Conservation (phyloP, 30 jellyfish, hydroid and myxozoan genomes). For the Cassiopea andromeda region DNA sequence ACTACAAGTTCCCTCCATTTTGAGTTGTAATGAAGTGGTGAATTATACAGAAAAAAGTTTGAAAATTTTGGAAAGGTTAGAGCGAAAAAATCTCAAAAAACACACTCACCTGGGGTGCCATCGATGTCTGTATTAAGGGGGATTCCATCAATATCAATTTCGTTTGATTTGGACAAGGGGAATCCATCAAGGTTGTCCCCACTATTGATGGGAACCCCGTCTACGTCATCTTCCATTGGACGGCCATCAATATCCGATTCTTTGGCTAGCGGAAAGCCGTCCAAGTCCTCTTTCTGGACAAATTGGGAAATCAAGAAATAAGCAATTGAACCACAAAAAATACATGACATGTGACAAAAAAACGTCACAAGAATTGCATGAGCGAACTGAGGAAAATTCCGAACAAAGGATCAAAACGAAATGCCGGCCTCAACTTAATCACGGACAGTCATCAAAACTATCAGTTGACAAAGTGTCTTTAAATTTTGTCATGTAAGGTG, state of each 20-base stretch:
- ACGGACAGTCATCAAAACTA: too few relatives aligned
- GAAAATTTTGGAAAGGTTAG: too few relatives aligned
- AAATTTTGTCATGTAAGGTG: too few relatives aligned
- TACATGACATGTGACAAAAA: neutral
- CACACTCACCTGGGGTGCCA: constrained; percentile 60
- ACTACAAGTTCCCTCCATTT: too few relatives aligned
- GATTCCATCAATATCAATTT: constrained; percentile 66
- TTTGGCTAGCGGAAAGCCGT: constrained; percentile 79
- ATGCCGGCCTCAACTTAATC: too few relatives aligned
- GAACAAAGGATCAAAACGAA: too few relatives aligned
- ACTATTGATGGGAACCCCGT: constrained; percentile 78
- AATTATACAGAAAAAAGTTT: too few relatives aligned
- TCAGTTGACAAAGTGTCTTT: too few relatives aligned
- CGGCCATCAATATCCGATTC: constrained; percentile 74
- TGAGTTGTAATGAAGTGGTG: too few relatives aligned
- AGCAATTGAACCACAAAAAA: neutral
- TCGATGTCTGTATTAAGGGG: constrained; percentile 69
- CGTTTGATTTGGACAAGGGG: constrained; percentile 74
- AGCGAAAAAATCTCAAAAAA: neutral
- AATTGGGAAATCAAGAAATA: neutral
- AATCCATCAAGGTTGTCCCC: constrained; percentile 82
- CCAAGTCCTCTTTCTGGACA: constrained; percentile 52
- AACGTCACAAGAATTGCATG: neutral
- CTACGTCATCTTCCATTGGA: constrained; percentile 82
- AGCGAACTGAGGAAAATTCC: too few relatives aligned